Conservation (phyloP, 2,888 invertebrate species). For the Phyto melanocephala region DNA sequence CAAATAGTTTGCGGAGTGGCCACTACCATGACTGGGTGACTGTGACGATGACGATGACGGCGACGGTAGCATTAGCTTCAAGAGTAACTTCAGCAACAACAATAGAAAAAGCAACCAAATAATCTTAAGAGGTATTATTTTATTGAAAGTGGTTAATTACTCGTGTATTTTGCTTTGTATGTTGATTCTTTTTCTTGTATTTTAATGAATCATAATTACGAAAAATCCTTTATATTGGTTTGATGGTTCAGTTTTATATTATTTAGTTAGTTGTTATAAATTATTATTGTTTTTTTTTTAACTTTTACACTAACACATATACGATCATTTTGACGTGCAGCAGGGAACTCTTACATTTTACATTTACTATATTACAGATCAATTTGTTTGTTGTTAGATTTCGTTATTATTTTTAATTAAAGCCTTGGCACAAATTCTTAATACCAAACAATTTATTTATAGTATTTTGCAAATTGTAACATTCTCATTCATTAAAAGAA, state of each 20-base stretch:
- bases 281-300: neutral
- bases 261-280: neutral
- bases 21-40: slow-evolving; percentile 34
- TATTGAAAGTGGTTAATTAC: slow-evolving; percentile 28
- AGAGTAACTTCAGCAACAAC: slow-evolving; percentile 7
- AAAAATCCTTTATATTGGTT: slow-evolving; percentile 14
- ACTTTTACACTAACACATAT: neutral
- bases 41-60: slow-evolving; percentile 25
- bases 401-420: slow-evolving; percentile 55
- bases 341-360: slow-evolving; percentile 22
- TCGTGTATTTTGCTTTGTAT: slow-evolving; percentile 3
- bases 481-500: slow-evolving; percentile 33
- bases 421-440: slow-evolving; percentile 63
- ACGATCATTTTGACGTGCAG: neutral
- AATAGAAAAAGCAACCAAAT: slow-evolving; percentile 4
- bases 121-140: slow-evolving; percentile 34
- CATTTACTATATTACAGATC: slow-evolving; percentile 35
- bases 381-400: slow-evolving; percentile 45
- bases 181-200: neutral
- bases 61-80: slow-evolving; percentile 1
- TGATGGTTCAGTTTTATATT: neutral
- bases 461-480: slow-evolving; percentile 56
- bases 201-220: slow-evolving; percentile 51
- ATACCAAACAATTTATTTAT: slow-evolving; percentile 57
- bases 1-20: slow-evolving; percentile 38